These are phyloP conservation scores for Agonopterix alstromeriana DNA, from an alignment of 2,888 invertebrate species.

Conservation along the genomic window DNA sequence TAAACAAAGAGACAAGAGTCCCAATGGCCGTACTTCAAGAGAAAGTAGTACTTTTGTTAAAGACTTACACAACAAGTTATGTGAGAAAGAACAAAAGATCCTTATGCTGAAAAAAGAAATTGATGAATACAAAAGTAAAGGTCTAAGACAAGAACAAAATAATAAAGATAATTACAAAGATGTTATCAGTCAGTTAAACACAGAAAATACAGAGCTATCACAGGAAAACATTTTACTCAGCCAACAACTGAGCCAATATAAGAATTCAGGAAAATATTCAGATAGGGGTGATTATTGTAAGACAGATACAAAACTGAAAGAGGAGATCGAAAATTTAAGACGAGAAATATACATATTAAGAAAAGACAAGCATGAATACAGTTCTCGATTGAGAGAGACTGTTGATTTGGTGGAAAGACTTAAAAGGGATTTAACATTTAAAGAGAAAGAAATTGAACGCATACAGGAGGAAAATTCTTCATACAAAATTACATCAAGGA, in stretches of 20 bases:
- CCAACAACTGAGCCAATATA: slow-evolving; percentile 53
- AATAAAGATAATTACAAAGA: slow-evolving; percentile 58
- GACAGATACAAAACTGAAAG: slow-evolving; percentile 44
- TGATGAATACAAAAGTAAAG: slow-evolving; percentile 48
- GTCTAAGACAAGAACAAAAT: slow-evolving; percentile 30
- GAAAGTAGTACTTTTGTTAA: slow-evolving; percentile 44
- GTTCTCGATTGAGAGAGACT: slow-evolving; percentile 50
- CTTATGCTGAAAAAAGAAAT: slow-evolving; percentile 68
- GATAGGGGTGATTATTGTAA: slow-evolving; percentile 35
- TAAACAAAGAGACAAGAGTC: slow-evolving; percentile 22
- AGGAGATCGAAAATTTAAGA: slow-evolving; percentile 43
- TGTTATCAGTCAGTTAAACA: slow-evolving; percentile 58
- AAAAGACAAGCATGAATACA: slow-evolving; percentile 64
- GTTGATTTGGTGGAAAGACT: slow-evolving; percentile 52
- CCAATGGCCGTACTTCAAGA: slow-evolving; percentile 20
- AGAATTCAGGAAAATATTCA: slow-evolving; percentile 32
- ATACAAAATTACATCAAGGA: slow-evolving; percentile 60
- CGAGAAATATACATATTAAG: slow-evolving; percentile 45
- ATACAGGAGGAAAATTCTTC: slow-evolving; percentile 65
- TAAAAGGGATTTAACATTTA: slow-evolving; percentile 55
- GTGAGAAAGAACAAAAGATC: slow-evolving; percentile 67
- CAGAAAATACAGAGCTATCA: slow-evolving; percentile 60
- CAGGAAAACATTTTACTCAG: slow-evolving; percentile 62
- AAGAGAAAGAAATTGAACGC: slow-evolving; percentile 59
- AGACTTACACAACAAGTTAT: slow-evolving; percentile 60